A percentile compares a stretch with the other conserved stretches of the same genome.
phyloP scores from a whole-genome alignment of 92 coral and sea anemone genomes.

The Galaxea fascicularis region DNA sequence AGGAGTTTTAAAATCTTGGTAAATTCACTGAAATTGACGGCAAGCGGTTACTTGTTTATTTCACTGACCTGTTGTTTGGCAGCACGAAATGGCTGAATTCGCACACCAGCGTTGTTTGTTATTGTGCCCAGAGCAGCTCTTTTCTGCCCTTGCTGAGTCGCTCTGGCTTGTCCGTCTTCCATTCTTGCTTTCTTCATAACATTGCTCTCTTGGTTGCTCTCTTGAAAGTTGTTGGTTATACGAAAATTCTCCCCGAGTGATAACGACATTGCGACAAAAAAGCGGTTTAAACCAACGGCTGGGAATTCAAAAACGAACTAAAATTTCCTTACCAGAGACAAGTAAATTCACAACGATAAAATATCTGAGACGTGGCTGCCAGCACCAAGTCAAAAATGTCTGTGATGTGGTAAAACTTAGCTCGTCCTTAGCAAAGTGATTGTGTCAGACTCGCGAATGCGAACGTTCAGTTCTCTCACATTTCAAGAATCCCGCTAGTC shows the following conservation, averaged over 20 bases:
- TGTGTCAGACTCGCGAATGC: constrained; percentile 67
- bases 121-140: constrained; percentile 98
- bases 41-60: background rate
- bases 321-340: background rate
- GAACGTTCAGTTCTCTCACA: constrained; percentile 82
- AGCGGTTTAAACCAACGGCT: constrained; percentile 41
- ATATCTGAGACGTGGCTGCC: constrained; percentile 23
- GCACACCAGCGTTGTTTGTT: constrained; percentile 85
- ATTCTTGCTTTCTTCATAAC: constrained; percentile 84
- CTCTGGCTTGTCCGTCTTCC: constrained; percentile 81
- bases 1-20: constrained; percentile 14
- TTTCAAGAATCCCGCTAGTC: constrained; percentile 96
- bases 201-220: constrained; percentile 76
- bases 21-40: constrained; percentile 9
- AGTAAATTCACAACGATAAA: background rate
- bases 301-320: constrained; percentile 19
- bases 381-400: constrained; percentile 8
- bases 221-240: constrained; percentile 73
- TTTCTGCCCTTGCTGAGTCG: constrained; percentile 76
- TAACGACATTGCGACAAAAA: constrained; percentile 78
- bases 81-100: constrained; percentile 98
- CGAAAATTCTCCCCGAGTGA: constrained; percentile 86
- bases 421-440: constrained; percentile 17
- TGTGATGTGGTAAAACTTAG: background rate
- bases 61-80: constrained; percentile 77